A percentile compares a stretch with the other conserved stretches of the same genome.
Conservation (phyloP, 2,888 invertebrate species). For the Elegia similella region DNA sequence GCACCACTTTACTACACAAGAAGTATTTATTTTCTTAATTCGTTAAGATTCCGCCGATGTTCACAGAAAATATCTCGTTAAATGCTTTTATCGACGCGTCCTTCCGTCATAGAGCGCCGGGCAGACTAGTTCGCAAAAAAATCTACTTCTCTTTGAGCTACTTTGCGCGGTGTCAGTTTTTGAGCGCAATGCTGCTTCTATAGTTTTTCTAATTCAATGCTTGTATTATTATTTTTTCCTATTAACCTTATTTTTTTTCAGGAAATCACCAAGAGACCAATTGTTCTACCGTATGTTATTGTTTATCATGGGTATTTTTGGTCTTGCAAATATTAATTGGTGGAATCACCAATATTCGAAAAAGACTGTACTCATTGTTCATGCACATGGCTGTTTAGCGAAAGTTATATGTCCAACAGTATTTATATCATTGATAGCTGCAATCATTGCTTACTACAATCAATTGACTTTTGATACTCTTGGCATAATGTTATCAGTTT, state of each 20-base stretch:
- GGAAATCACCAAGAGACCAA: conserved; percentile 3
- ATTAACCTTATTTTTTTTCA: conserved; percentile 3
- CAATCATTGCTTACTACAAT: background rate
- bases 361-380: background rate
- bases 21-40: too few species aligned
- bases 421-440: background rate
- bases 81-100: too few species aligned
- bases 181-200: too few species aligned
- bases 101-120: too few species aligned
- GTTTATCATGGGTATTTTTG: background rate
- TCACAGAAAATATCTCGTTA: too few species aligned
- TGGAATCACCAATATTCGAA: background rate
- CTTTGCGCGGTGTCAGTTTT: too few species aligned
- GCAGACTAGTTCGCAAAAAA: too few species aligned
- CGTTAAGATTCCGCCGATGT: too few species aligned
- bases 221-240: too few species aligned
- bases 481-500: conserved; percentile 11
- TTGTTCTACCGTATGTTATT: background rate
- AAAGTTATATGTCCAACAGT: background rate
- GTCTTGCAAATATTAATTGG: background rate
- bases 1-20: too few species aligned
- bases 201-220: too few species aligned
- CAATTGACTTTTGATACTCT: conserved; percentile 9
- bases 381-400: background rate
- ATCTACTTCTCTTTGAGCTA: too few species aligned